Base-by-base conservation (phyloP, 2,113 vertebrate genomes). In the Eptesicus fuscus region DNA sequence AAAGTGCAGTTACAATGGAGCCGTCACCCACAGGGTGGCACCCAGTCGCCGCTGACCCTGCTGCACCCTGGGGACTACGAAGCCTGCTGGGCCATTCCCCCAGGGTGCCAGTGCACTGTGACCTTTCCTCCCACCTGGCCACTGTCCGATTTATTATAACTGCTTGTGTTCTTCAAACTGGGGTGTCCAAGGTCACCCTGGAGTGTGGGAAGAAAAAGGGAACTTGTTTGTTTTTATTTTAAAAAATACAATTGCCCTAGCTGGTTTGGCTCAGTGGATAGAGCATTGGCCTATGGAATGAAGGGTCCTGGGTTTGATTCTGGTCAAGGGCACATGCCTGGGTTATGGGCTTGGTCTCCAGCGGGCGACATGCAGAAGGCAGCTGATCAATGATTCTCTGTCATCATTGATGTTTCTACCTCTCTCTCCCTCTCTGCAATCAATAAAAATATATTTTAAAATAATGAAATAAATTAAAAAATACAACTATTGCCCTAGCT, bases 1-100 rank as follows among this genome's bases (percentile, higher is more conserved):
- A 97, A 95, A 96, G 47, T 87, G 59, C 32, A 93, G 16, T 96
- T 96, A 77, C 65, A 63, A 95, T 0, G 32, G 30, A 22, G 92
- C 22, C 4, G 0, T 17, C 53, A 30, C 9, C n/a, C 0, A 1
- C 10, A 5, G 63, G 53, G 69, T 9, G 30, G 47, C 20, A 30
- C 49, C 70, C 84, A 9, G 37, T 22, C 1, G 56, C 16, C 0
- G 30, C 53, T 11, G 5, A 2, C 3, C 16, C 77, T 53, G 10
- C 23, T 2, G 47, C 4, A 3, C 16, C 49, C 30, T 1, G 25
- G 70, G 25, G 56, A 8, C 63, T 4, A 28, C 37, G 10, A 61
- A 69, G 42, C 23, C 37, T 30, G 2, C 1, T n/a, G 67, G 49
- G 32, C 20, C 65, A 49, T 18, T 42, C 22, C 44, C 79, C 47